Percentiles rank a stretch among this genome's conserved stretches.
Evolutionary conservation across 1,140 invertebrate genomes (phyloP).

Genomic region (Paramacrobiotus metropolitanus): DNA sequence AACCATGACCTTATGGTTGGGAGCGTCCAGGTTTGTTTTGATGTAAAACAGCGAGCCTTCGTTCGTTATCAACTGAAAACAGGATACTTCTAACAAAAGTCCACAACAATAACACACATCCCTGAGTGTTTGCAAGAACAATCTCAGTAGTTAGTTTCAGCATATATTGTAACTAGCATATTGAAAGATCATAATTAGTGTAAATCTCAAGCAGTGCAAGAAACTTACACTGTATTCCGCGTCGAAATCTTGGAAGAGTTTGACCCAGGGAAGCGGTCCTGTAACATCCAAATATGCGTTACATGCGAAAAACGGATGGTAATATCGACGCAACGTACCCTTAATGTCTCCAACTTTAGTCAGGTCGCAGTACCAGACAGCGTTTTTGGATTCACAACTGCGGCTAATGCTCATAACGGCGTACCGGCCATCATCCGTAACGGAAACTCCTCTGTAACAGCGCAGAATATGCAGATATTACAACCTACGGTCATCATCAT

Average conservation of each 20-base stretch:
- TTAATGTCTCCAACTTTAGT: constrained; percentile 12
- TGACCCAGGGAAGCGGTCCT: neutral
- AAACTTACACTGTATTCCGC: constrained; percentile 65
- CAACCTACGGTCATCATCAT: too few species aligned
- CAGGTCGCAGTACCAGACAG: constrained; percentile 17
- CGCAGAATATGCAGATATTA: too few species aligned
- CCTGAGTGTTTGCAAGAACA: too few species aligned
- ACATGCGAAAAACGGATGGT: too few species aligned
- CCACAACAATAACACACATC: too few species aligned
- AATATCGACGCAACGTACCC: too few species aligned
- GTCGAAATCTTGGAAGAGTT: constrained; percentile 51
- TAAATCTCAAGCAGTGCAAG: too few species aligned
- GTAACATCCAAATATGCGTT: too few species aligned
- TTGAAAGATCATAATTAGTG: neutral
- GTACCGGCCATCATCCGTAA: constrained; percentile 17
- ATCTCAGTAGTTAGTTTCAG: too few species aligned
- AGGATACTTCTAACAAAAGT: too few species aligned
- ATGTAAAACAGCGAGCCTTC: constrained; percentile 56
- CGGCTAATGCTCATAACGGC: constrained; percentile 14
- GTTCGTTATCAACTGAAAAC: constrained; percentile 65
- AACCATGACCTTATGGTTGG: constrained; percentile 62
- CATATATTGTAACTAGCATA: neutral
- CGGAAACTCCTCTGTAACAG: constrained; percentile 9
- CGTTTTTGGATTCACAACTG: constrained; percentile 18
- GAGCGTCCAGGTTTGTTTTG: constrained; percentile 75